These are phyloP conservation scores for Notothenia rossii DNA, from an alignment of 2,113 vertebrate genomes.

Conservation along the genomic window DNA sequence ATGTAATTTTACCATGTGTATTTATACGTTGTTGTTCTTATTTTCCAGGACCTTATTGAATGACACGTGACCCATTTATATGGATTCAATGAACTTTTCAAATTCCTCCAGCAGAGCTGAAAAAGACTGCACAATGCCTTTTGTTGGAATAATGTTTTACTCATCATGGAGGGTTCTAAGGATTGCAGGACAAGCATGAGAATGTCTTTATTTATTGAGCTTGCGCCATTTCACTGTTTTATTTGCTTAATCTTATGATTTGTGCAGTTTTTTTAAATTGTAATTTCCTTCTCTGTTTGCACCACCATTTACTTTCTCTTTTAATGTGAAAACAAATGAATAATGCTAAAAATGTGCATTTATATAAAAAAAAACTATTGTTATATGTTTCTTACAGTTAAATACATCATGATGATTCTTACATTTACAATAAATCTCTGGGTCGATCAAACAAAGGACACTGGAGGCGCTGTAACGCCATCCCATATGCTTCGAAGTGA, in stretches of 20 bases:
- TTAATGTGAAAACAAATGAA: conserved; percentile 25
- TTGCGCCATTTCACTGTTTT: conserved; percentile 21
- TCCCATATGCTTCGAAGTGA: neutral
- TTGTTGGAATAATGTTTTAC: conserved; percentile 22
- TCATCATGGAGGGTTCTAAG: neutral
- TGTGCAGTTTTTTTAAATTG: conserved; percentile 51
- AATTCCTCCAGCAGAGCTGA: conserved; percentile 6
- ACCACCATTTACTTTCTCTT: conserved; percentile 32
- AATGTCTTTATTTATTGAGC: conserved; percentile 67
- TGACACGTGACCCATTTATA: conserved; percentile 50
- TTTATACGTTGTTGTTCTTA: conserved; percentile 26
- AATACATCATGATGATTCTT: neutral
- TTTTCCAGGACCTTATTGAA: conserved; percentile 79
- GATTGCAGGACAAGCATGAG: conserved; percentile 20
- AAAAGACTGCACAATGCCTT: conserved; percentile 16
- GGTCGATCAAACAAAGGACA: neutral
- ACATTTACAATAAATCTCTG: neutral
- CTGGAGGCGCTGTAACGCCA: neutral
- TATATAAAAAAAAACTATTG: neutral
- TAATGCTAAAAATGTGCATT: conserved; percentile 30
- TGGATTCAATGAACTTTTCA: neutral
- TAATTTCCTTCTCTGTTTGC: conserved; percentile 23
- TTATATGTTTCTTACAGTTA: neutral
- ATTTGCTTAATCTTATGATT: conserved; percentile 26
- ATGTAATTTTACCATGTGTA: neutral